phyloP scores from a whole-genome alignment of 2,797 vertebrate genomes.

The Schizopygopsis malacanthus region DNA sequence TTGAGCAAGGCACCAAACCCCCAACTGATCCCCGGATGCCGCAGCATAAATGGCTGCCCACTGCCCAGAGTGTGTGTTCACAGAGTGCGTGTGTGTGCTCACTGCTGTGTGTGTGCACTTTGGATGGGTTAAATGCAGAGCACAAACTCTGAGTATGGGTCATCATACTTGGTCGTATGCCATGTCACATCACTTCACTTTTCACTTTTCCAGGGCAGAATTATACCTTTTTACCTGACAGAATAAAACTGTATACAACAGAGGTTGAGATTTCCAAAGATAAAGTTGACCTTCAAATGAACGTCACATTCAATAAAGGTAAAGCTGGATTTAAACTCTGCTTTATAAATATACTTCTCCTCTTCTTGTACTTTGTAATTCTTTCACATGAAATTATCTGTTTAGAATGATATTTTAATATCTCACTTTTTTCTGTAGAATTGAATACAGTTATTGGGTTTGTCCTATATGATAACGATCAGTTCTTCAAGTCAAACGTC shows the following conservation, averaged over 20 bases:
- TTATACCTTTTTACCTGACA: conserved; percentile 59
- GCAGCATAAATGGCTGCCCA: too few relatives aligned
- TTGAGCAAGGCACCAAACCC: too few relatives aligned
- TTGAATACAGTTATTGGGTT: conserved; percentile 63
- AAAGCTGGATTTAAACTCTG: neutral
- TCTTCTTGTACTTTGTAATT: neutral
- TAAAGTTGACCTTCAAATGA: conserved; percentile 59
- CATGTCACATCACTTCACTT: too few relatives aligned
- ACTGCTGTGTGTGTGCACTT: too few relatives aligned
- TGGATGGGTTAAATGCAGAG: too few relatives aligned
- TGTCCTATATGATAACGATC: conserved; percentile 73
- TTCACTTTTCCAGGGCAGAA: neutral
- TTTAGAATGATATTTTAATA: neutral
- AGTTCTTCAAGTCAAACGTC: conserved; percentile 68
- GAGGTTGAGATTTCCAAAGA: neutral
- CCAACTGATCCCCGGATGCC: too few relatives aligned
- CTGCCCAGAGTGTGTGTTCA: too few relatives aligned
- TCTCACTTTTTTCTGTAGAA: neutral
- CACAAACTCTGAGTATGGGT: too few relatives aligned
- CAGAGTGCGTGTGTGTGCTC: too few relatives aligned
- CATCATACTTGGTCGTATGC: too few relatives aligned
- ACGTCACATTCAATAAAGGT: conserved; percentile 63
- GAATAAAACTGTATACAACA: conserved; percentile 31
- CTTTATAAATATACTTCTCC: neutral
- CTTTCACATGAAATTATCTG: neutral